Evolutionary conservation across 2,797 vertebrate genomes (phyloP), one percentile per base, ranked within the genome.

Genomic region (Chaunax sp.): DNA sequence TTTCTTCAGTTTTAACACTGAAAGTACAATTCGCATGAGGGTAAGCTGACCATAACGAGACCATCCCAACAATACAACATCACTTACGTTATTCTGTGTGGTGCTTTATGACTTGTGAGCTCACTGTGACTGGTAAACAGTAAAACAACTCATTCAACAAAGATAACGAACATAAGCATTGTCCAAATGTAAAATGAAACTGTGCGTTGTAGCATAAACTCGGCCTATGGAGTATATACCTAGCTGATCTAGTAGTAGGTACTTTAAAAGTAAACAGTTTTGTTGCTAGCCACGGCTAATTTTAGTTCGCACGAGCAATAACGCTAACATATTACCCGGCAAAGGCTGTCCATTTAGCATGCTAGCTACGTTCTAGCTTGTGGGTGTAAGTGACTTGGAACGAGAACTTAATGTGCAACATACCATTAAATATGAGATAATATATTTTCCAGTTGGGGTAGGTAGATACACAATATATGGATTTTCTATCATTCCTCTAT

Each of bases 1-100:
- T 50, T 85, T 93, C 38, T 60, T 81, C 45, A 72, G 43, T 35
- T 64, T 8, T 72, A 33, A 77, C 25, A 23, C 90, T 92, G 70
- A 25, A 87, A 82, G 33, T 13, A 3, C 18, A 0, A 3, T 38
- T 35, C 8, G 0, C 4, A 33, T 33, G 12, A 23, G 5, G 12
- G 37, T 28, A 23, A 28, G 1, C 18, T 20, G 3, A 13, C 3
- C 1, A 19, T 30, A 6, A 12, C 2, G 18, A n/a, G n/a, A n/a
- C 14, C 13, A n/a, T 4, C 9, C 16, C 13, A n/a, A n/a, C 7
- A 51, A 35, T 18, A 20, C 19, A 37, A 5, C 2, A 38, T 0
- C 12, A 20, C 11, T 9, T 3, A 7, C 4, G 15, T 22, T 4
- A 38, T 40, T 8, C 28, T 25, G 1, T 16, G 38, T 19, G 25